Evolutionary conservation across 1,140 invertebrate genomes (phyloP), one percentile per base, ranked within the genome.

Genomic region (Leptestheria dahalacensis): DNA sequence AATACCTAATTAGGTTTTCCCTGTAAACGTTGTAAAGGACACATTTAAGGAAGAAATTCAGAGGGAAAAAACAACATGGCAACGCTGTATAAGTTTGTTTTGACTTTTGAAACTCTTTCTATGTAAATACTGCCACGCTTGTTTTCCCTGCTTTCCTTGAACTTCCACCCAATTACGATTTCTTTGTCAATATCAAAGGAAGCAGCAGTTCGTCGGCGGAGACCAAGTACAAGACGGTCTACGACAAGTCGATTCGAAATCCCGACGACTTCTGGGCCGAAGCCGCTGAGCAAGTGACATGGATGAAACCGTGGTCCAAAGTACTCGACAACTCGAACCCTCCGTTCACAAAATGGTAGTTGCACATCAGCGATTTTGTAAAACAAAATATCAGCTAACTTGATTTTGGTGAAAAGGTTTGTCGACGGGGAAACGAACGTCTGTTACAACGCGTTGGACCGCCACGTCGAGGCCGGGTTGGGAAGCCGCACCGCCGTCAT

Each of bases 381-480:
- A n/a, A n/a, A n/a, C n/a, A n/a, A n/a, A n/a, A n/a, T n/a, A n/a
- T n/a, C n/a, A n/a, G n/a, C n/a, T n/a, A n/a, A n/a, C n/a, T n/a
- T n/a, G n/a, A n/a, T n/a, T n/a, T n/a, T n/a, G n/a, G n/a, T n/a
- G n/a, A n/a, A n/a, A 59, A 87, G 85, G 85, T 93, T 86, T 76
- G 80, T 84, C 1, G 91, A 88, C 1, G 91, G 91, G 3, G 84
- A 94, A 73, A 69, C 94, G 66, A 96, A 92, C 65, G 88, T 90
- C 1, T 93, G 89, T 69, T 88, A 93, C 75, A 96, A 96, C 73
- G 86, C 89, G 0, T 73, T 96, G 2, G 92, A 97, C 69, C 77
- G 91, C 4, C 92, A 96, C 73, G 85, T 95, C 1, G 75, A 78
- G 12, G 79, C 78, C 0, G 91, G 90, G 1, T 74, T 78, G 4